Conservation (phyloP, 2,888 invertebrate genomes). For the Aspidapion aeneum region DNA sequence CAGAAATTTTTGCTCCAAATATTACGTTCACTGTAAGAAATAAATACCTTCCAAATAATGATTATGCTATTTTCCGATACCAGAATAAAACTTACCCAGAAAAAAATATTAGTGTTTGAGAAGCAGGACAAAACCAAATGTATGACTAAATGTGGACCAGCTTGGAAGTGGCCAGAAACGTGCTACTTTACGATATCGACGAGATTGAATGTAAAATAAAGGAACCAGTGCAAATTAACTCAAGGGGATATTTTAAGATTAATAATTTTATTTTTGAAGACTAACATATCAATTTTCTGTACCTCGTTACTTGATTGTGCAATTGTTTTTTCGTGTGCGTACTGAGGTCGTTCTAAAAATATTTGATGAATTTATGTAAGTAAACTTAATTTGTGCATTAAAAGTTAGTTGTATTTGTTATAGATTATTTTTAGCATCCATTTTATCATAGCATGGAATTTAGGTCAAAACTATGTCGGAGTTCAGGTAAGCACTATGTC, state of each 20-base stretch:
- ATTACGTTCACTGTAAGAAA: too few relatives aligned
- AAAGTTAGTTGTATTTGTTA: too few relatives aligned
- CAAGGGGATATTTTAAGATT: not conserved
- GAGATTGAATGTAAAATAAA: slow-evolving; percentile 2
- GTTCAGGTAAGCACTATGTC: not conserved
- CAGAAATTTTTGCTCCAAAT: too few relatives aligned
- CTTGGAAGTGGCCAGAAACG: slow-evolving; percentile 2
- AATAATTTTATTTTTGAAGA: not conserved
- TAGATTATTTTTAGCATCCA: too few relatives aligned
- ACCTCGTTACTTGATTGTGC: too few relatives aligned
- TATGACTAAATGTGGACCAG: slow-evolving; percentile 1
- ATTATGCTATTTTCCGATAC: not conserved
- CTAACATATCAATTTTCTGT: too few relatives aligned
- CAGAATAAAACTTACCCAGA: not conserved
- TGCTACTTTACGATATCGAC: not conserved
- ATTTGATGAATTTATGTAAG: too few relatives aligned
- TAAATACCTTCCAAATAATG: not conserved
- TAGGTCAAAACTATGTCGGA: not conserved
- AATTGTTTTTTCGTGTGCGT: too few relatives aligned
- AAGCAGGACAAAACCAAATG: not conserved
- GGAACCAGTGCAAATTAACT: slow-evolving; percentile 1
- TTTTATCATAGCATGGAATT: too few relatives aligned
- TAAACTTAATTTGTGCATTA: too few relatives aligned
- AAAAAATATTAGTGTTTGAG: not conserved
- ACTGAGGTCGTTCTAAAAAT: too few relatives aligned